Evolutionary conservation across 2,888 invertebrate genomes (phyloP), one percentile per base, ranked within the genome.

Genomic region (Orthosia gothica): DNA sequence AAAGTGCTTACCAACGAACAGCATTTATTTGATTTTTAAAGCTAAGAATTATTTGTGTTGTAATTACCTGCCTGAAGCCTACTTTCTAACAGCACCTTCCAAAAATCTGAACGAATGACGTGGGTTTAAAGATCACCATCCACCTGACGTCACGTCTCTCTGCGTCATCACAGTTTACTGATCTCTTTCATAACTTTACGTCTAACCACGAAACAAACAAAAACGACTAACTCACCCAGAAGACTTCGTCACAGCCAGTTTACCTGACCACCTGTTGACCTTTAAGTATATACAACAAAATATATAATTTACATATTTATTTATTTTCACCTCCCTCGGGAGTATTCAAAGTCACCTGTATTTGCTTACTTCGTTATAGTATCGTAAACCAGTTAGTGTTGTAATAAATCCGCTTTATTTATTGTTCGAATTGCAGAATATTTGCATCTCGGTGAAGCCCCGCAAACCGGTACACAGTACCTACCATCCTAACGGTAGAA

Each of bases 121-220:
- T 32, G 23, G 32, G 1, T 15, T 26, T 15, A 5, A 40, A 59
- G 5, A 49, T 40, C n/a, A n/a, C n/a, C n/a, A n/a, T n/a, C n/a
- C n/a, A n/a, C n/a, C 1, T 68, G 61, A 71, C 79, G 70, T 71
- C 70, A 47, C 83, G 70, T 71, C 70, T 32, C 13, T 47, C 18
- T 50, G 45, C 74, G 68, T 71, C 84, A 74, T 16, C 13, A 68
- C 23, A 69, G 12, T 58, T 70, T 40, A 13, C 54, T 64, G 11
- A 47, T n/a, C 62, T 54, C 58, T 77, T 67, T 70, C 70, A 58
- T 20, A 45, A 66, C 26, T 20, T 26, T 11, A 32, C 47, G 59
- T 40, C 5, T 45, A 40, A 69, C 67, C 58, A 32, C 45, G 63
- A 82, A 65, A 57, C 15, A 69, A 66, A 65, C 68, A 65, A 55